Conservation (phyloP, 2,113 vertebrate species). For the Calonectris borealis region DNA sequence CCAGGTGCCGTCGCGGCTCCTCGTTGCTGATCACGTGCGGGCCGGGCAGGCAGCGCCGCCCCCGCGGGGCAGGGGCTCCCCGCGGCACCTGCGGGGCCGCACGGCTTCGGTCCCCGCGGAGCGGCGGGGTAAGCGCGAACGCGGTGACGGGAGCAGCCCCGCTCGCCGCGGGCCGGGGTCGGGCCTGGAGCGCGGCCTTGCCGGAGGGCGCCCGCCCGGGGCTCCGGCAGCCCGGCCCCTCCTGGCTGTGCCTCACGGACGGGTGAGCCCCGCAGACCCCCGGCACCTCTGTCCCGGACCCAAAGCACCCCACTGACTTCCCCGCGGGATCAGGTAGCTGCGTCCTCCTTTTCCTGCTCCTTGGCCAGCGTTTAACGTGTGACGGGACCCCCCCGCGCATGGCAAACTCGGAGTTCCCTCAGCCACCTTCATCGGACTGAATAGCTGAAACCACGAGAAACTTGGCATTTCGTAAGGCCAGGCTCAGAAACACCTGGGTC, state of each 20-base stretch:
- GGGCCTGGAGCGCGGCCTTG: neutral
- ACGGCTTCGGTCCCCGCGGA: too few relatives aligned
- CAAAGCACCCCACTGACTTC: fast-evolving
- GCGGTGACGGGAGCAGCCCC: too few relatives aligned
- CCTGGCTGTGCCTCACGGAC: neutral
- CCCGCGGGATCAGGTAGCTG: neutral
- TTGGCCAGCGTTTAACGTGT: fast-evolving
- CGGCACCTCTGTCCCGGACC: neutral
- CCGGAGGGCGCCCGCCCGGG: neutral
- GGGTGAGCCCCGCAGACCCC: neutral
- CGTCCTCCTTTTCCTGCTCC: neutral
- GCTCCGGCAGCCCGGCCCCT: neutral
- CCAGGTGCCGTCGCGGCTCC: neutral
- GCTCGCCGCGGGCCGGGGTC: too few relatives aligned
- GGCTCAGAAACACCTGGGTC: neutral
- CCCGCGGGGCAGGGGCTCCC: too few relatives aligned
- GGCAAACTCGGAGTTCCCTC: neutral
- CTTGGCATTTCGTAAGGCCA: fast-evolving
- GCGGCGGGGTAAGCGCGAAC: too few relatives aligned
- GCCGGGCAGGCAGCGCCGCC: neutral
- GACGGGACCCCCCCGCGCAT: too few relatives aligned
- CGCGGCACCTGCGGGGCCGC: too few relatives aligned
- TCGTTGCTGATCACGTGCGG: neutral
- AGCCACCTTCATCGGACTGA: fast-evolving
- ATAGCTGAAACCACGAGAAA: neutral